Base-by-base conservation (phyloP, 2,797 vertebrate species). In the Orientallactaga sibirica region DNA sequence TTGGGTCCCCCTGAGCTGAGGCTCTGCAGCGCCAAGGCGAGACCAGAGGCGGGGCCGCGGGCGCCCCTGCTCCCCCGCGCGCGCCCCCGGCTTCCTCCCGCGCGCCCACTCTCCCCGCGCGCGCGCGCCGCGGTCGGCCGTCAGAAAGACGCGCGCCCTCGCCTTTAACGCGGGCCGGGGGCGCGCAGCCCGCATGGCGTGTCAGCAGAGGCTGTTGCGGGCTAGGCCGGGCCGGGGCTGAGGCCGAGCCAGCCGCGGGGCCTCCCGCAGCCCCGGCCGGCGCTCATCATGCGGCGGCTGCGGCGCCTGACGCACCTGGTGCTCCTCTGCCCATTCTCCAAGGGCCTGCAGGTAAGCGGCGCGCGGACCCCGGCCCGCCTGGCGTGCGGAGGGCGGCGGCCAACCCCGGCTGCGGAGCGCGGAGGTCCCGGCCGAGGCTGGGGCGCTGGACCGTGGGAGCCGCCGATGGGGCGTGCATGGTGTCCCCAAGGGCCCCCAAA, bases 281-380 rank as follows among this genome's bases (percentile, higher is more conserved):
- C 81, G 93, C 92, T 88, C 92, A 95, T 55, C 92, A 98, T 99
- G 98, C 98, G 99, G 98, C 97, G 98, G 98, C 85, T 99, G 97
- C 98, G 99, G 98, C 99, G 99, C 93, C 98, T 99, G 96, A 97
- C 98, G 97, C 99, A 99, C 97, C 94, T 99, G 98, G 98, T 99
- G 98, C 98, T 99, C 37, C 98, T 99, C 98, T 99, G 99, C 97
- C 99, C 99, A 58, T 96, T 99, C 88, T 98, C 99, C 85, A 99
- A 99, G 97, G 99, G 99, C 80, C 97, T 99, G 97, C 99, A 99
- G 99, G 99, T 99, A 98, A 92, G 97, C 81, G n/a, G 43, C 9
- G 2, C n/a, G 18, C 48, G 37, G 29, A 20, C 27, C 55, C 48
- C 55, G 64, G 66, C 8, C 37, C 20, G 75, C 82, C 15, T 25